Conservation (phyloP, 2,113 vertebrate species). For the Actinemys pallida region DNA sequence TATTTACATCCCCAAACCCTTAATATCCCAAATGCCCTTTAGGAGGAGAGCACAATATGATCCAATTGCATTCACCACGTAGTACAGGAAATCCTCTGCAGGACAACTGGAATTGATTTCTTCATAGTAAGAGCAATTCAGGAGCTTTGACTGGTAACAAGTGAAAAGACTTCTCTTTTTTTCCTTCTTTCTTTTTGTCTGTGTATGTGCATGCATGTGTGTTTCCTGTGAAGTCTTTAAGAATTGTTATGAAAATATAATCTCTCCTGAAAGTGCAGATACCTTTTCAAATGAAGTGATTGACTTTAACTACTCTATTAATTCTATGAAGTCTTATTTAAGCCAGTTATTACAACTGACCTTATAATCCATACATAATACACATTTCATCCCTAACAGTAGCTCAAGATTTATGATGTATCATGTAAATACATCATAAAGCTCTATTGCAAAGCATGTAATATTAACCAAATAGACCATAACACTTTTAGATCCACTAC, state of each 20-base stretch:
- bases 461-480: background rate
- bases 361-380: background rate
- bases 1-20: background rate
- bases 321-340: background rate
- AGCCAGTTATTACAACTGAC: background rate
- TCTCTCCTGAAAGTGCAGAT: background rate
- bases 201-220: background rate
- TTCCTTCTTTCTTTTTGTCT: background rate
- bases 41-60: background rate
- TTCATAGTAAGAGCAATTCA: background rate
- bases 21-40: background rate
- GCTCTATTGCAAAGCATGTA: background rate
- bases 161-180: no score
- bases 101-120: background rate
- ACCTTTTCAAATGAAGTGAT: background rate
- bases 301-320: background rate
- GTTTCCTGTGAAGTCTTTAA: background rate
- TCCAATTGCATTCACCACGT: background rate
- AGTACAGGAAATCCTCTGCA: background rate
- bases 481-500: background rate
- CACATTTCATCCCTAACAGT: fast-evolving
- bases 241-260: background rate
- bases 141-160: background rate
- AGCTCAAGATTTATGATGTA: background rate
- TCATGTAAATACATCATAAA: background rate